Conservation (phyloP, 2,113 vertebrate genomes). For the Mustela lutreola region DNA sequence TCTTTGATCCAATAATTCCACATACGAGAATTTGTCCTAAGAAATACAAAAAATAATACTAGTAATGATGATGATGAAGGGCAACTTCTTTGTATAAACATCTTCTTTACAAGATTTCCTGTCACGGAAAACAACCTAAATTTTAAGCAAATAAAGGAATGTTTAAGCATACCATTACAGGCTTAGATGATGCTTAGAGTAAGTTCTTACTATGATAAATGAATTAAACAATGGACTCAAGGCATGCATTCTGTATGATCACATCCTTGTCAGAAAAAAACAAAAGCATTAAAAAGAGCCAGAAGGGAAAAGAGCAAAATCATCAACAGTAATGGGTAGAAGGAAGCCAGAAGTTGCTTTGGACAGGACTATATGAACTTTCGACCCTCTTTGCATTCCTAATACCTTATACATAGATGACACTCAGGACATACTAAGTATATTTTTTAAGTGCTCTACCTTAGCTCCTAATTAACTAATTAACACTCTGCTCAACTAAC, state of each 20-base stretch:
- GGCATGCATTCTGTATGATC: background rate
- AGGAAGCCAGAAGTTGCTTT: slow-evolving; percentile 7
- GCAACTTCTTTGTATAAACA: background rate
- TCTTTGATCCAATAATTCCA: slow-evolving; percentile 47
- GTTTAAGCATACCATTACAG: background rate
- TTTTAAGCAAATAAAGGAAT: slow-evolving; percentile 50
- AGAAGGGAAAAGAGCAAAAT: background rate
- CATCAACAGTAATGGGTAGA: background rate
- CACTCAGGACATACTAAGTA: background rate
- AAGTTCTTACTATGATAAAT: slow-evolving; percentile 27
- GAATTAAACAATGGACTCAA: slow-evolving; percentile 41
- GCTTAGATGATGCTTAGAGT: background rate
- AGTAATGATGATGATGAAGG: background rate
- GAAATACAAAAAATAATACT: background rate
- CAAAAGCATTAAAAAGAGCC: background rate
- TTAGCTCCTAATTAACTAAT: slow-evolving; percentile 40
- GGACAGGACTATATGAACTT: background rate
- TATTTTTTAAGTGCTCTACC: background rate
- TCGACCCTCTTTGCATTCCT: background rate
- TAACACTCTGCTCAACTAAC: slow-evolving; percentile 11
- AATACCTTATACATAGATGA: background rate
- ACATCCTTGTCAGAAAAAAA: slow-evolving; percentile 4
- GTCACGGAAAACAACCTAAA: background rate
- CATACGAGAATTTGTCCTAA: background rate
- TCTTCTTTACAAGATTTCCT: slow-evolving; percentile 33